These are phyloP conservation scores for Balanococcus diminutus DNA, from an alignment of 2,888 invertebrate species.

Conservation along the genomic window DNA sequence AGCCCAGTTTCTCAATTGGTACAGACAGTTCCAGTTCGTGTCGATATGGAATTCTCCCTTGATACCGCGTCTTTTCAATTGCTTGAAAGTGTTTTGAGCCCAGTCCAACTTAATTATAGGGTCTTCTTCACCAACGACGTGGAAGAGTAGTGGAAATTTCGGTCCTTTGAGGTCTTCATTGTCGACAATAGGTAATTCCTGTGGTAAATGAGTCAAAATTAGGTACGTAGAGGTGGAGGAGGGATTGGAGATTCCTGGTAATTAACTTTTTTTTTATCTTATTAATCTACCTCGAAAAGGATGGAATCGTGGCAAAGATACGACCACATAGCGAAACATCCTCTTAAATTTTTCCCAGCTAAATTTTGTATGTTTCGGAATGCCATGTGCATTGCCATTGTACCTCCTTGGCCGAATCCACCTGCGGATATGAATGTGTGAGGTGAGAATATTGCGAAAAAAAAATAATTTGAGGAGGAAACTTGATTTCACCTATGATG, in stretches of 20 bases:
- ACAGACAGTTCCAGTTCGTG: not conserved
- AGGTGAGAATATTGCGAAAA: not conserved
- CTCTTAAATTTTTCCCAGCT: too few species aligned
- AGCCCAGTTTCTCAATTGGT: not conserved
- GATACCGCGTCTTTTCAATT: not conserved
- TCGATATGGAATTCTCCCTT: conserved; percentile 6
- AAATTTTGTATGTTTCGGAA: conserved; percentile 71
- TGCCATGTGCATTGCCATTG: conserved; percentile 75
- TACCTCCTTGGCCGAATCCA: conserved; percentile 88
- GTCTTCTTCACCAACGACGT: not conserved
- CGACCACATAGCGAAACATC: conserved; percentile 76
- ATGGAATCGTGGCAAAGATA: conserved; percentile 75
- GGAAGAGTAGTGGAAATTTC: not conserved
- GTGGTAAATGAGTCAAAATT: not conserved
- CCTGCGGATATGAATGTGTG: conserved; percentile 62
- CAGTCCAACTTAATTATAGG: not conserved
- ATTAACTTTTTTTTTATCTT: too few species aligned
- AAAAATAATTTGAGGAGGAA: not conserved
- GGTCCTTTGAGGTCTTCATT: not conserved
- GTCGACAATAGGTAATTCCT: not conserved
- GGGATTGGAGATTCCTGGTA: too few species aligned
- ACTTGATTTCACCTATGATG: conserved; percentile 25
- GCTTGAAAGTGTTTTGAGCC: conserved; percentile 6
- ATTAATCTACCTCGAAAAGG: not conserved
- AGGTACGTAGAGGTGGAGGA: too few species aligned